Evolutionary conservation across 2,888 invertebrate species (phyloP), one percentile per base, ranked within the genome.

Genomic region (Hirtodrosophila trivittata): DNA sequence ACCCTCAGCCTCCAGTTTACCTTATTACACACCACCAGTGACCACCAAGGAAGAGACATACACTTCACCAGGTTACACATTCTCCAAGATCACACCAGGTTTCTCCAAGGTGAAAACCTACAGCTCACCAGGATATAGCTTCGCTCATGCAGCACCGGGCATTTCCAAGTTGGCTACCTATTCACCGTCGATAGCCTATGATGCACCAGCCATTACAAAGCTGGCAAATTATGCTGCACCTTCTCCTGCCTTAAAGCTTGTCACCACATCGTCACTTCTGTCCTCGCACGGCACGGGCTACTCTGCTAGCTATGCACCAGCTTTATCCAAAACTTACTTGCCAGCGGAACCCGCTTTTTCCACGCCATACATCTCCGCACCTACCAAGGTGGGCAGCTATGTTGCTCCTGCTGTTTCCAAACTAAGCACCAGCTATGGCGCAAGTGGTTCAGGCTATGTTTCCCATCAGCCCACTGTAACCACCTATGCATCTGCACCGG

Each of bases 21-120:
- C 77, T 1, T 87, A 80, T 32, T 75, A 75, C 28, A 64, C 88
- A 1, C 84, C 88, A 5, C 77, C 81, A 1, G 85, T 89, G 16
- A 91, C 92, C 0, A 91, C 92, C 1, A 92, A 91, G 52, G 58
- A 88, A 47, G 71, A 77, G 37, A 75, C 86, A 35, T 90, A 87
- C 59, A 81, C 81, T 14, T 87, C 88, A 0, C 92, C 92, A 0
- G 92, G 91, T 6, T 92, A 92, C n/a, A 91, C 92, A 1, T 89
- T 92, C 14, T 91, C 91, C 57, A 85, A 89, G 55, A 72, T 84
- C 1, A 76, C 81, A 0, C 87, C 86, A 9, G 78, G 73, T 7
- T 72, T 77, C 32, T 74, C 87, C 1, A 89, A 87, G 55, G 66
- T 86, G 49, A 73, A 81, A n/a, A 81, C 87, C 0, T 87, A 82